Evolutionary conservation across 2,113 vertebrate genomes (phyloP).

Genomic region (Vimba vimba): DNA sequence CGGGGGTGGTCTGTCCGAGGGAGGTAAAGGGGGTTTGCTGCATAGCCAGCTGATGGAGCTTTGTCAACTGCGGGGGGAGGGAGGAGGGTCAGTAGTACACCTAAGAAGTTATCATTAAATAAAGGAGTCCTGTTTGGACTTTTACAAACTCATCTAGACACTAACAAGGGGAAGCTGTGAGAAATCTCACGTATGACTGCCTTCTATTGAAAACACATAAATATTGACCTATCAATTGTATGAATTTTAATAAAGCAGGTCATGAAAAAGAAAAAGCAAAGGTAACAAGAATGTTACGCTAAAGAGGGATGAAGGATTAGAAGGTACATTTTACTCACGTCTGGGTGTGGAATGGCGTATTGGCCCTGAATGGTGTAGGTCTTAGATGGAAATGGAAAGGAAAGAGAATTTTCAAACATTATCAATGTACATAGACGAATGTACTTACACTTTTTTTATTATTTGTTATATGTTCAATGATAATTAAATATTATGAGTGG

Average conservation of each 20-base stretch:
- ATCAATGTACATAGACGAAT: neutral
- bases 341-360: conserved; percentile 93
- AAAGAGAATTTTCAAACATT: neutral
- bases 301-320: conserved; percentile 4
- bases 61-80: conserved; percentile 99
- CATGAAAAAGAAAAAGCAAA: neutral
- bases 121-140: conserved; percentile 68
- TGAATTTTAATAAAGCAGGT: conserved; percentile 3
- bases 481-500: neutral
- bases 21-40: conserved; percentile 99
- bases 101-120: conserved; percentile 94
- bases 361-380: conserved; percentile 98
- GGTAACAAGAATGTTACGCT: neutral
- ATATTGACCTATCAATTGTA: neutral
- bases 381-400: conserved; percentile 67
- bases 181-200: neutral
- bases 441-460: neutral
- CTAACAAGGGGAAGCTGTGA: conserved; percentile 1
- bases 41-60: conserved; percentile 99
- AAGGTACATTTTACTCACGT: conserved; percentile 82
- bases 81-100: conserved; percentile 95
- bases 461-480: neutral
- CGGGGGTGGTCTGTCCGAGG: conserved; percentile 99
- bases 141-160: conserved; percentile 69
- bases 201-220: neutral